phyloP scores from a whole-genome alignment of 2,113 vertebrate genomes.

The Microtus oregoni region DNA sequence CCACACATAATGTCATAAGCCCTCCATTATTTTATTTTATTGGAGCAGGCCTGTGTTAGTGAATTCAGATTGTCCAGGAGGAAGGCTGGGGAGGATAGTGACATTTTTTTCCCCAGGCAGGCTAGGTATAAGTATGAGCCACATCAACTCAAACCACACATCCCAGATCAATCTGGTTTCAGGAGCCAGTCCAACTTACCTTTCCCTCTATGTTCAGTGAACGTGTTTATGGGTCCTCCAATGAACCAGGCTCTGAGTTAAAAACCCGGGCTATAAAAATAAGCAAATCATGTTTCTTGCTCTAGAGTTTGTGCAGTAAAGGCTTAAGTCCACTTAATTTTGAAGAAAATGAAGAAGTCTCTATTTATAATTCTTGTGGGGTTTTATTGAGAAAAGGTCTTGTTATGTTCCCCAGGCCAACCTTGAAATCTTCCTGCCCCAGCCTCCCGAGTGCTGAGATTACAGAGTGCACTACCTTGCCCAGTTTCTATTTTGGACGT shows the following conservation, averaged over 20 bases:
- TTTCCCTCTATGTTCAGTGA: not conserved
- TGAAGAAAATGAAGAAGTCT: not conserved
- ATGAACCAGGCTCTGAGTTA: not conserved
- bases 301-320: not conserved
- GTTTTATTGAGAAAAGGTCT: not conserved
- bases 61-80: too few species aligned
- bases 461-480: not conserved
- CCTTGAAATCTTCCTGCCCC: not conserved
- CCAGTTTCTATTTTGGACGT: not conserved
- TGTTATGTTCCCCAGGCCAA: not conserved
- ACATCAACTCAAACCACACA: not conserved
- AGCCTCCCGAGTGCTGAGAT: not conserved
- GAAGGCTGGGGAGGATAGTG: not conserved
- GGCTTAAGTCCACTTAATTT: not conserved
- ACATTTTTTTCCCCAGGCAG: not conserved
- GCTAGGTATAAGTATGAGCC: not conserved
- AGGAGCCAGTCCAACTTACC: not conserved
- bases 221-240: not conserved
- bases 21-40: not conserved
- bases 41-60: not conserved
- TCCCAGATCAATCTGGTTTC: not conserved
- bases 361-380: not conserved
- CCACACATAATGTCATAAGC: not conserved
- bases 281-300: not conserved
- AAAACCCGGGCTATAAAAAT: not conserved